Evolutionary conservation across 2,888 invertebrate genomes (phyloP), one percentile per base, ranked within the genome.

Genomic region (Halictus quadricinctus): DNA sequence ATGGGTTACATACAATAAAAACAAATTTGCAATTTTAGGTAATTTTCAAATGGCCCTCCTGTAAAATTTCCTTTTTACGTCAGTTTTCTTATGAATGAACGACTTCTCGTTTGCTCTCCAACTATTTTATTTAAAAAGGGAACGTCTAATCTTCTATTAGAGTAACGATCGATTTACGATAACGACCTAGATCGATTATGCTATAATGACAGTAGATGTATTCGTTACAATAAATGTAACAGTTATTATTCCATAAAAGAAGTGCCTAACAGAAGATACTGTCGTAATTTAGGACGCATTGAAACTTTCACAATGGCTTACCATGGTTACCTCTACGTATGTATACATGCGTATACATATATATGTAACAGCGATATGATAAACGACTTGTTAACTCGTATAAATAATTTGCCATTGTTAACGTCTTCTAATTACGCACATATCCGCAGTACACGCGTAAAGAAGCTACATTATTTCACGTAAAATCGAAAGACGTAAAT

Each of bases 361-460:
- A 43, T 66, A 69, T 36, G 46, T 43, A 75, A 7, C n/a, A 18
- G 29, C 13, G 60, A 79, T 76, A 64, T 2, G 60, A 77, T 18
- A 73, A 84, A 69, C 66, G n/a, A 18, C 29, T 76, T 80, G 64
- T 72, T 79, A 72, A 54, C 13, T 29, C 13, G 29, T 58, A 60
- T 12, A 69, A 73, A 58, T 21, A 29, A 82, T 84, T 84, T 73
- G 50, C 83, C 74, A 29, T 29, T 4, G 50, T 83, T 60, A 50
- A 72, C 69, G 36, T 15, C 48, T 21, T 21, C n/a, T 21, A n/a
- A 72, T 66, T 41, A n/a, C n/a, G 2, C 13, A 18, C 7, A 13
- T 21, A 0, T 46, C 21, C 46, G 25, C n/a, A 8, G 70, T 72
- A n/a, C 4, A 46, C 4, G 43, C 6, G n/a, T 7, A 5, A 18